These are phyloP conservation scores for Oceanodroma tethys DNA, from an alignment of 2,113 vertebrate genomes.

Conservation along the genomic window DNA sequence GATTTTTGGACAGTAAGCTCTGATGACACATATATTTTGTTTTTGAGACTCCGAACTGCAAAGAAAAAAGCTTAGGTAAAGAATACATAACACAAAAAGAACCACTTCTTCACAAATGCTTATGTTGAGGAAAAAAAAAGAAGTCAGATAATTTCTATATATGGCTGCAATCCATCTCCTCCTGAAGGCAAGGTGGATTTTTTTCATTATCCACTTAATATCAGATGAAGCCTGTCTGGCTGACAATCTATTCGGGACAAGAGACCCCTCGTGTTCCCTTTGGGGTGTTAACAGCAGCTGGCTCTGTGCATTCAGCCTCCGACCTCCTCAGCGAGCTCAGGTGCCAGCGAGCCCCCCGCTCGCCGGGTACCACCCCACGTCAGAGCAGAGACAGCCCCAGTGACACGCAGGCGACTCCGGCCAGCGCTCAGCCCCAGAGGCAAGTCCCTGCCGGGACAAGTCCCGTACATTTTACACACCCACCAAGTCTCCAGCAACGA, in stretches of 20 bases:
- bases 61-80: neutral
- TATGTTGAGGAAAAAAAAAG: neutral
- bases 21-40: neutral
- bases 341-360: neutral
- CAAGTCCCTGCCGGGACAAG: fast-evolving
- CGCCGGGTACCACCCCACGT: neutral
- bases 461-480: fast-evolving
- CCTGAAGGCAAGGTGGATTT: neutral
- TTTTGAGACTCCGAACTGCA: neutral
- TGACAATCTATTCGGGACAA: fast-evolving
- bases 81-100: neutral
- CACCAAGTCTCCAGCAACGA: neutral
- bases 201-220: neutral
- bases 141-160: neutral
- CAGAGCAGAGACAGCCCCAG: neutral
- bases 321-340: neutral
- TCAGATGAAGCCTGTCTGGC: neutral
- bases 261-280: neutral
- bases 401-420: fast-evolving
- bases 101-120: neutral
- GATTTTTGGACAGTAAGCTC: neutral
- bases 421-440: neutral
- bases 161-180: neutral
- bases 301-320: neutral
- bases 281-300: neutral